Evolutionary conservation across 2,888 invertebrate genomes (phyloP).

Genomic region (Drosophila helvetica): DNA sequence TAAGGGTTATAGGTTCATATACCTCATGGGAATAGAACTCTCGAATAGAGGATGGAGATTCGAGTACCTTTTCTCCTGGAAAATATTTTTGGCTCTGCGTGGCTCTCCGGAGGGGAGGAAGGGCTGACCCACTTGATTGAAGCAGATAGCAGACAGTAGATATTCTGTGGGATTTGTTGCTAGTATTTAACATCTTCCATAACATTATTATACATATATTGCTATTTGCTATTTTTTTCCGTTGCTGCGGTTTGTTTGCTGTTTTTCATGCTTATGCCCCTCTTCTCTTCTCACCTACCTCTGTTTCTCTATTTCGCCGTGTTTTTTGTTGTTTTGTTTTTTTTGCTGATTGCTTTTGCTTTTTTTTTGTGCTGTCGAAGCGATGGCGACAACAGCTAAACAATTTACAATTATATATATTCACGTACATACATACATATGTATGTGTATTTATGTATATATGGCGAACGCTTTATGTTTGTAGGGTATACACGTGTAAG

Average conservation of each 20-base stretch:
- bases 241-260: constrained; percentile 26
- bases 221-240: constrained; percentile 14
- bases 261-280: background rate
- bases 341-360: constrained; percentile 21
- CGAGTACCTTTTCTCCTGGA: background rate
- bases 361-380: background rate
- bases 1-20: too few species aligned
- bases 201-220: constrained; percentile 4
- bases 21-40: background rate
- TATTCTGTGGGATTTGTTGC: constrained; percentile 6
- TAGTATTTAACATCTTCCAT: constrained; percentile 11
- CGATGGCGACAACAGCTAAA: constrained; percentile 42
- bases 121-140: constrained; percentile 22
- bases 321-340: constrained; percentile 13
- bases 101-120: too few species aligned
- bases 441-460: constrained; percentile 26
- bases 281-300: constrained; percentile 1
- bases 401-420: constrained; percentile 40
- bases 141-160: background rate
- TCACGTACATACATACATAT: constrained; percentile 8
- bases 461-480: constrained; percentile 2
- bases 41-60: background rate
- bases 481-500: constrained; percentile 3
- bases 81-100: background rate
- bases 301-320: constrained; percentile 1